Conservation (phyloP, 2,888 invertebrate species). For the Phengaris arion region DNA sequence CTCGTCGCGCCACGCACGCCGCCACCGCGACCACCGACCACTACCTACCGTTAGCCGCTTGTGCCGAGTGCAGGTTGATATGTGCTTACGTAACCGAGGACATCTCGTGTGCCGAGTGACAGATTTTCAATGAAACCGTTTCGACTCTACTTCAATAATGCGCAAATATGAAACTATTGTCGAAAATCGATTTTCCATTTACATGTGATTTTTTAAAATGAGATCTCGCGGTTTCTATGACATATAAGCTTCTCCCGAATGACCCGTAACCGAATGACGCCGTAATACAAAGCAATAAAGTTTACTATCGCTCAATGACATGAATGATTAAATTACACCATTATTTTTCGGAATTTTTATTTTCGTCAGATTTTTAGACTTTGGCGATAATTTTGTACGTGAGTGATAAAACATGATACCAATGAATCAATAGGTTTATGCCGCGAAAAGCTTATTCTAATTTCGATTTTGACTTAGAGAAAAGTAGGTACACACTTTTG, state of each 20-base stretch:
- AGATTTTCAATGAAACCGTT: slow-evolving; percentile 10
- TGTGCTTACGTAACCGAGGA: slow-evolving; percentile 66
- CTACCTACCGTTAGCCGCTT: slow-evolving; percentile 34
- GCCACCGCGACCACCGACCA: slow-evolving; percentile 41
- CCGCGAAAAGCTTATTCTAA: neutral
- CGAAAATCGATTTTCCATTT: neutral
- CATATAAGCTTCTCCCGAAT: neutral
- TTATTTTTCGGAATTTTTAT: slow-evolving; percentile 9
- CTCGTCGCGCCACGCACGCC: slow-evolving; percentile 50
- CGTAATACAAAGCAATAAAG: slow-evolving; percentile 2
- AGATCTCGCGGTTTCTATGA: neutral
- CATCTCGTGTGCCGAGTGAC: slow-evolving; percentile 59
- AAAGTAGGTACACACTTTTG: neutral
- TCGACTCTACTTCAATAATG: neutral
- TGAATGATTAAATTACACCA: neutral
- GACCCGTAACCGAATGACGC: neutral
- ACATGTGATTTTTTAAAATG: neutral
- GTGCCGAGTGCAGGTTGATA: slow-evolving; percentile 60
- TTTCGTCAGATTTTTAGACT: neutral
- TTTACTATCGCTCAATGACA: slow-evolving; percentile 2
- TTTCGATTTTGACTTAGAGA: neutral
- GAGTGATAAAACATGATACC: neutral
- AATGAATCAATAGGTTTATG: neutral
- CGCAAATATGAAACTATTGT: slow-evolving; percentile 36
- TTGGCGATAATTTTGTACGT: neutral